These are phyloP conservation scores for Trichechus manatus DNA, from an alignment of 2,113 vertebrate genomes.

Conservation along the genomic window DNA sequence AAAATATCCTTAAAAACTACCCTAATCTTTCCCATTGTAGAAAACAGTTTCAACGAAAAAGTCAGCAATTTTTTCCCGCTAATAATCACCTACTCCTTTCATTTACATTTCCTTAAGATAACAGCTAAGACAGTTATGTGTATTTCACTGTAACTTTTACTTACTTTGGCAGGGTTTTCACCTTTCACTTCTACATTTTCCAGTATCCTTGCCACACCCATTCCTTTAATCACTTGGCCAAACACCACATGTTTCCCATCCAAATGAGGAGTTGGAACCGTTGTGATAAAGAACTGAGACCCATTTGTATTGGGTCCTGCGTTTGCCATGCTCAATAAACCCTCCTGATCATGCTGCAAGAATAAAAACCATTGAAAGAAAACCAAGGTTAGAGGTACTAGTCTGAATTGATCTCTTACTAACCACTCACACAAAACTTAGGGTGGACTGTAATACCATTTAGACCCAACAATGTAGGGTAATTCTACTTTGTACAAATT, in stretches of 20 bases:
- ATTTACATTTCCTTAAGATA: background rate
- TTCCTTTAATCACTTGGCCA: constrained; percentile 95
- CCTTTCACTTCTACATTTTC: constrained; percentile 93
- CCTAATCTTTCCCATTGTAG: background rate
- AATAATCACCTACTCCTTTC: background rate
- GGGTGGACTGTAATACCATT: background rate
- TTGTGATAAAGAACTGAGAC: constrained; percentile 98
- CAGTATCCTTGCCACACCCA: constrained; percentile 93
- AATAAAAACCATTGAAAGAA: constrained; percentile 30
- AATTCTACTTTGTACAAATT: constrained; percentile 16
- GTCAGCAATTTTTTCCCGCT: background rate
- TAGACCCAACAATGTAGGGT: background rate
- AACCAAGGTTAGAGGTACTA: background rate
- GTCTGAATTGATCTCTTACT: background rate
- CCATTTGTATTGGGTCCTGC: constrained; percentile 96
- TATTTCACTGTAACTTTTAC: background rate
- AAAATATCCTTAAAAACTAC: background rate
- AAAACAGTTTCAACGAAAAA: background rate
- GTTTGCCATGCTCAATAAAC: constrained; percentile 98
- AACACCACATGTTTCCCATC: constrained; percentile 97
- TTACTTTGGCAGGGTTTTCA: constrained; percentile 93
- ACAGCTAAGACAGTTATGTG: background rate
- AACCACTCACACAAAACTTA: background rate
- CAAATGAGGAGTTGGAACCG: constrained; percentile 95
- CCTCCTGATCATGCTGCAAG: constrained; percentile 93